phyloP scores from a whole-genome alignment of 1,140 invertebrate species.

The Zaprionus capensis region DNA sequence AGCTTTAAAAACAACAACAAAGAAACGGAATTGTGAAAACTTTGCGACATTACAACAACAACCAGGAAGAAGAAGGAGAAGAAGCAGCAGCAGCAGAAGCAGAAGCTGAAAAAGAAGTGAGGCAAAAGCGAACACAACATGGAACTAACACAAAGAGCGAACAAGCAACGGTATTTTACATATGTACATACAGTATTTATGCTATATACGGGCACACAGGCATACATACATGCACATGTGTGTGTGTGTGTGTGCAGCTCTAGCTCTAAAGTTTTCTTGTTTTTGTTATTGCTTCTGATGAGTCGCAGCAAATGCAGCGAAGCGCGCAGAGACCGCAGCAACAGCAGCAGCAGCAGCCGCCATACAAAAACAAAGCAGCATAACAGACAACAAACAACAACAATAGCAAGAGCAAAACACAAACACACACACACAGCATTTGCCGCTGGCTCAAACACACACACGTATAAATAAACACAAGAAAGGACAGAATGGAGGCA shows the following conservation, averaged over 20 bases:
- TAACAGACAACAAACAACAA: constrained; percentile 52
- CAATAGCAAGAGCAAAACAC: constrained; percentile 22
- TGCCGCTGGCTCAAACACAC: constrained; percentile 38
- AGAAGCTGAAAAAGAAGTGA: background rate
- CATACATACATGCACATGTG: background rate
- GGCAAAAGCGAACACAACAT: constrained; percentile 1
- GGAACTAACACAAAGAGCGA: constrained; percentile 1
- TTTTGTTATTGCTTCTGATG: constrained; percentile 32
- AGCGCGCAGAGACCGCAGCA: constrained; percentile 30
- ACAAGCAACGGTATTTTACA: constrained; percentile 38
- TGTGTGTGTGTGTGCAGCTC: background rate
- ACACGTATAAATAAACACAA: constrained; percentile 37
- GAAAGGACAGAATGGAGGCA: constrained; percentile 49
- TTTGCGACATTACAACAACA: constrained; percentile 7
- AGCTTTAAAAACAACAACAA: constrained; percentile 14
- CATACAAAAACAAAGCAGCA: constrained; percentile 41
- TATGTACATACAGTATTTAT: constrained; percentile 12
- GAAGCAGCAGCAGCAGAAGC: constrained; percentile 4
- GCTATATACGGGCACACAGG: background rate
- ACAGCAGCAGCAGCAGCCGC: constrained; percentile 15
- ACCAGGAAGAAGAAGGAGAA: constrained; percentile 7
- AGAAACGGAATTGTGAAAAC: constrained; percentile 13
- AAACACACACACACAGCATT: constrained; percentile 38
- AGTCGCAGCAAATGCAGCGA: constrained; percentile 40
- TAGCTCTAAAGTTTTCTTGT: constrained; percentile 27